Percentiles rank a stretch among this genome's conserved stretches.
Evolutionary conservation across 2,888 invertebrate genomes (phyloP).

Genomic region (Patella caerulea): DNA sequence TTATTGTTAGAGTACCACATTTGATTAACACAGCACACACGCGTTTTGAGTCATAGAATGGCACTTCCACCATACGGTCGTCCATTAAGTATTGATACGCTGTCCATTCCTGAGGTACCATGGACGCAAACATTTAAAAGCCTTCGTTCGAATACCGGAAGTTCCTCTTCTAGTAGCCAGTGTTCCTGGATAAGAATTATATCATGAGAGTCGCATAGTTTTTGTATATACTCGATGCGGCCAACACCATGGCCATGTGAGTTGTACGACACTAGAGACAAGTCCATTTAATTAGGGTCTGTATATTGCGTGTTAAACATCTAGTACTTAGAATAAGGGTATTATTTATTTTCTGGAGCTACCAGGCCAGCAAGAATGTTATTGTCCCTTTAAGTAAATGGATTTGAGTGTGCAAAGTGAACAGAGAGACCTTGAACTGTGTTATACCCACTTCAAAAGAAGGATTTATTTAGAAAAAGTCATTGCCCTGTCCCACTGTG

Average conservation of each 20-base stretch:
- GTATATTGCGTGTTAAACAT: neutral
- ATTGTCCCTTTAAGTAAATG: too few relatives aligned
- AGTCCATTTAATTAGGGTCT: neutral
- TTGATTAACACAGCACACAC: neutral
- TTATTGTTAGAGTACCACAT: neutral
- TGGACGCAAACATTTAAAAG: neutral
- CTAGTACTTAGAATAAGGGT: too few relatives aligned
- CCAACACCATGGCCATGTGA: neutral
- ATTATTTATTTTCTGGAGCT: too few relatives aligned
- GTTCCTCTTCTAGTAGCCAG: neutral
- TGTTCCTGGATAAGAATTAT: neutral
- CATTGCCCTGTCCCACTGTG: too few relatives aligned
- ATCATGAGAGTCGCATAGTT: neutral
- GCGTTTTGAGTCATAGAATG: neutral
- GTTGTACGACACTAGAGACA: neutral
- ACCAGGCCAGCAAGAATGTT: too few relatives aligned
- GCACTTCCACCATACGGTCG: constrained; percentile 4
- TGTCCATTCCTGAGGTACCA: neutral
- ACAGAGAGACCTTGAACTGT: too few relatives aligned
- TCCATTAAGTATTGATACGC: neutral
- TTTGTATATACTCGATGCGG: neutral
- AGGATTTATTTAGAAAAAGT: too few relatives aligned
- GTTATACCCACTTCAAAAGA: too few relatives aligned
- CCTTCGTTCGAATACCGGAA: neutral
- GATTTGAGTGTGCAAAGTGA: too few relatives aligned